Percentiles rank a stretch among this genome's conserved stretches.
Conservation (phyloP, 2,888 invertebrate species). For the Habrosyne pyritoides region DNA sequence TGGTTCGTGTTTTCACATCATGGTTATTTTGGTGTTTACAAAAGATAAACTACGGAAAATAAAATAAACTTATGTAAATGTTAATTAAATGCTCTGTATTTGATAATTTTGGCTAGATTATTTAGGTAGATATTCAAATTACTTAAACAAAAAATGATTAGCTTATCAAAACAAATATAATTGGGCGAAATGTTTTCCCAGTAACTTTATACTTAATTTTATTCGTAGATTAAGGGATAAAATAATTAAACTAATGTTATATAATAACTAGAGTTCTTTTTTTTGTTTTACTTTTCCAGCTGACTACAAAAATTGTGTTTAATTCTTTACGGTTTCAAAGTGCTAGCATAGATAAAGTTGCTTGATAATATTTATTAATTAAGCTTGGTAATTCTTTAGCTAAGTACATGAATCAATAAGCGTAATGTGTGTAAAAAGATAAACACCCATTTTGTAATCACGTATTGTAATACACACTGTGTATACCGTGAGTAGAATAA, state of each 20-base stretch:
- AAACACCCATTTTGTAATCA: too few relatives aligned
- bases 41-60: background rate
- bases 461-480: too few relatives aligned
- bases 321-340: too few relatives aligned
- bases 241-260: slow-evolving; percentile 2
- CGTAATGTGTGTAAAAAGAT: too few relatives aligned
- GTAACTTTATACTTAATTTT: background rate
- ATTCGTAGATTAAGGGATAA: background rate
- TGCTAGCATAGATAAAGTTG: too few relatives aligned
- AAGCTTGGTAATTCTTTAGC: too few relatives aligned
- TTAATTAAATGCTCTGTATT: background rate
- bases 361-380: too few relatives aligned
- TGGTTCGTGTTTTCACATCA: background rate
- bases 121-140: background rate
- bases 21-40: background rate
- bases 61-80: background rate
- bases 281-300: too few relatives aligned
- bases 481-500: too few relatives aligned
- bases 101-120: background rate
- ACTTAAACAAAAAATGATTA: background rate
- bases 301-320: too few relatives aligned
- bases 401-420: too few relatives aligned
- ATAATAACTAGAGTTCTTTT: background rate
- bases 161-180: background rate
- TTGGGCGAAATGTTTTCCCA: background rate